Base-by-base conservation (phyloP, 1,140 invertebrate genomes). In the Tachypleus tridentatus region DNA sequence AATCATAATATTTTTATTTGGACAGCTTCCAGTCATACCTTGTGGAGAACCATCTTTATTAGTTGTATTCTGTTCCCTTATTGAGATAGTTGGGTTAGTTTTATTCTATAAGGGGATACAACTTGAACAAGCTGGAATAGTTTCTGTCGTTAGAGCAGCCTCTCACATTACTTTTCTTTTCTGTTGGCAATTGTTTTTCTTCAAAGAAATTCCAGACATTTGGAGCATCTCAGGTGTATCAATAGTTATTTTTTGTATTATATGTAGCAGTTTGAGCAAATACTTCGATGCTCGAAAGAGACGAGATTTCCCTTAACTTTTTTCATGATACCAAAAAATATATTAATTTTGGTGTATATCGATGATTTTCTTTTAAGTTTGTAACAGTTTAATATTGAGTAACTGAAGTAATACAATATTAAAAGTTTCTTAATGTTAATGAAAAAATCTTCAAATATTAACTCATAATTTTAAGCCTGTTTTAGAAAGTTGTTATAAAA, bases 151-250 rank as follows among this genome's bases (percentile, higher is more conserved):
- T 11, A 81, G 91, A 47, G 66, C 72, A 9, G 90, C 90, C 53
- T 86, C 88, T 47, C 91, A 93, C 74, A 93, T 95, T 67, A 87
- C 93, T 0, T 91, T 93, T 77, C 91, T 91, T 7, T 94, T 95
- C 74, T 80, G 93, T 62, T 94, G 91, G 89, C 90, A 95, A 76
- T 69, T 73, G 2, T 60, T 70, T 71, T 90, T 93, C 75, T 93
- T 93, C 72, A 81, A 87, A 68, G 87, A 93, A 75, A 83, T 88
- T 66, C 91, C 90, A 8, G 91, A 88, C 74, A 80, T 80, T 60
- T 91, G 83, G 74, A 93, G 89, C 50, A 77, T 93, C 49, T 79
- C 83, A 51, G 91, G 91, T 3, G 91, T 89, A 10, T 75, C 89
- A 62, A 78, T 95, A 68, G 91, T 95, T 4, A 83, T 88, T 11